Conservation (phyloP, 2,113 vertebrate genomes). For the Oryzias curvinotus region DNA sequence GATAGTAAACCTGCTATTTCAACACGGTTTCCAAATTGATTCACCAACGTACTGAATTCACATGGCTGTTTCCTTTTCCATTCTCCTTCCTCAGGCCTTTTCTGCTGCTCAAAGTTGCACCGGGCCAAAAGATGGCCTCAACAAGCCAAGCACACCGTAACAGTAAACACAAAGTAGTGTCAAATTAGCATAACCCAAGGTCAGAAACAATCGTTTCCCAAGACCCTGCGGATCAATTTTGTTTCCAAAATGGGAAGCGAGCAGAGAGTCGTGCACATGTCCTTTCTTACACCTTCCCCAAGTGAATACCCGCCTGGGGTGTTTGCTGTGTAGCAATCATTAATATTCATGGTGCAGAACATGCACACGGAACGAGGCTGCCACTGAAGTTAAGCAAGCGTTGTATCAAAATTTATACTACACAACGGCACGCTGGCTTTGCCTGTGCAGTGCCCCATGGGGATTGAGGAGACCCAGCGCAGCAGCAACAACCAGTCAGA, state of each 20-base stretch:
- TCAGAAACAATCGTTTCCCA: constrained; percentile 49
- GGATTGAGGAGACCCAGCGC: constrained; percentile 16
- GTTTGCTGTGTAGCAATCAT: constrained; percentile 42
- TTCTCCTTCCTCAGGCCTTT: constrained; percentile 16
- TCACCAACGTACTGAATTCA: constrained; percentile 45
- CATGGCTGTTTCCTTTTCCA: constrained; percentile 16
- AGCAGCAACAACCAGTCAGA: neutral
- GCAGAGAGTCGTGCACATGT: constrained; percentile 13
- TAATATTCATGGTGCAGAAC: constrained; percentile 62
- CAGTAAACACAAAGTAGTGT: constrained; percentile 53
- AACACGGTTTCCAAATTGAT: constrained; percentile 54
- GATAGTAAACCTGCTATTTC: constrained; percentile 50
- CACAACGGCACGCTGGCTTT: constrained; percentile 41
- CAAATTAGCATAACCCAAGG: constrained; percentile 64
- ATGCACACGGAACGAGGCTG: constrained; percentile 16
- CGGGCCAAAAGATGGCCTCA: constrained; percentile 3
- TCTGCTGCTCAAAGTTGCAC: constrained; percentile 22
- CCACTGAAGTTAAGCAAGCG: constrained; percentile 49
- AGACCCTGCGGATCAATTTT: constrained; percentile 45
- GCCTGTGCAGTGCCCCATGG: constrained; percentile 37
- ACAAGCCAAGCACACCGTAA: constrained; percentile 16
- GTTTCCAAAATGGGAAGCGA: constrained; percentile 38
- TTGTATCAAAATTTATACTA: constrained; percentile 57
- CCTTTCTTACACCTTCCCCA: constrained; percentile 31
- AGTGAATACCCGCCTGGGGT: constrained; percentile 40